A percentile compares a stretch with the other conserved stretches of the same genome.
These are phyloP conservation scores for Agelastica alni DNA, from an alignment of 2,888 invertebrate species.

Conservation along the genomic window DNA sequence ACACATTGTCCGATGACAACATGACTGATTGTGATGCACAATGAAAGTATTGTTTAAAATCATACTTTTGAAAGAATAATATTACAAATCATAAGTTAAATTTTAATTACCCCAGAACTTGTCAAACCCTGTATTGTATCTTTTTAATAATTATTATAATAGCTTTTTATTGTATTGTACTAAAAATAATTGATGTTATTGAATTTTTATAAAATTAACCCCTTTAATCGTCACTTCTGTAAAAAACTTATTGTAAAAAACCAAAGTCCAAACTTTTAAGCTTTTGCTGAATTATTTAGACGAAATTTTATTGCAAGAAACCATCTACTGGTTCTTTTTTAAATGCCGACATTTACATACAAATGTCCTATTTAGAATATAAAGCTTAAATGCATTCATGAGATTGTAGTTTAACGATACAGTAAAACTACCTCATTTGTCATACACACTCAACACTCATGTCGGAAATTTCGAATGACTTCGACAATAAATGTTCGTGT, in stretches of 20 bases:
- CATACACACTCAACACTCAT: constrained; percentile 13
- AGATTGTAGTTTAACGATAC: constrained; percentile 15
- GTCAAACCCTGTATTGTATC: no score
- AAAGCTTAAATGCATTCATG: constrained; percentile 15
- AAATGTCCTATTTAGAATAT: constrained; percentile 19
- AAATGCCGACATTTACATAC: constrained; percentile 11
- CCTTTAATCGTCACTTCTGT: no score
- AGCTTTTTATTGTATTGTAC: no score
- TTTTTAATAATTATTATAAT: no score
- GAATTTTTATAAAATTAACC: no score
- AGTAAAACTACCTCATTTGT: constrained; percentile 13
- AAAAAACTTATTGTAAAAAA: background rate
- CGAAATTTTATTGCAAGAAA: constrained; percentile 10
- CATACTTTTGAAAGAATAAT: no score
- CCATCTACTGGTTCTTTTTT: constrained; percentile 9
- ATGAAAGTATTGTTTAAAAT: no score
- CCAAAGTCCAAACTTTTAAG: background rate
- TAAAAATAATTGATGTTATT: no score
- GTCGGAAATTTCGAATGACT: constrained; percentile 5
- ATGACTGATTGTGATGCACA: no score
- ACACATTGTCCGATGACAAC: no score
- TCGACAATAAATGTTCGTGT: constrained; percentile 2
- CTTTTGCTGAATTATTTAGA: background rate
- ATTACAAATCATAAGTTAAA: no score
- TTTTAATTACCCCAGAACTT: no score